Evolutionary conservation across 2,888 invertebrate genomes (phyloP).

Genomic region (Periphyllus acericola): DNA sequence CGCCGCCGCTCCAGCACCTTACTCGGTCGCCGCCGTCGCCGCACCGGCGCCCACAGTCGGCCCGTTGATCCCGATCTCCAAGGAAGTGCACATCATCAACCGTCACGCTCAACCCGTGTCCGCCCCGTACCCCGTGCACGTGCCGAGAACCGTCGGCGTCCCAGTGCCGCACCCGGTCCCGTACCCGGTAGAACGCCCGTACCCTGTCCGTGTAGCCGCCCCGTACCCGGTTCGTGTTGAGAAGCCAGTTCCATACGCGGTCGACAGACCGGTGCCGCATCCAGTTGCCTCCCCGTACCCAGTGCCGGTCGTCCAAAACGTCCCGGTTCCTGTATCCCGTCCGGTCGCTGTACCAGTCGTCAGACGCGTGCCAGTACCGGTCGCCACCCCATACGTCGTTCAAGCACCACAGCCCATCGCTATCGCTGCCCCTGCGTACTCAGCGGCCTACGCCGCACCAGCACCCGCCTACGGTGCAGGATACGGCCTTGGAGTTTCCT

Average conservation of each 20-base stretch:
- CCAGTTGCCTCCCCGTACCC: conserved; percentile 38
- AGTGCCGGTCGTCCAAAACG: conserved; percentile 43
- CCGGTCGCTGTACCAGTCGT: conserved; percentile 45
- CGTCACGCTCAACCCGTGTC: conserved; percentile 53
- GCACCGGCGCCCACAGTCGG: conserved; percentile 39
- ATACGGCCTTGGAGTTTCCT: conserved; percentile 35
- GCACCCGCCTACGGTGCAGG: conserved; percentile 15
- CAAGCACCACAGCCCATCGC: conserved; percentile 27
- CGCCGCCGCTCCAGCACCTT: conserved; percentile 4
- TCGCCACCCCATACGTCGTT: conserved; percentile 25
- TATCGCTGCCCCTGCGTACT: conserved; percentile 5
- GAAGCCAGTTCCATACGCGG: conserved; percentile 45
- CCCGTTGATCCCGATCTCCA: conserved; percentile 45
- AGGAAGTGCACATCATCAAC: conserved; percentile 47
- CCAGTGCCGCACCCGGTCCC: conserved; percentile 50
- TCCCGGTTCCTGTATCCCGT: conserved; percentile 43
- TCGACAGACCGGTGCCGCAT: conserved; percentile 35
- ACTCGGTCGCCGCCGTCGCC: conserved; percentile 15
- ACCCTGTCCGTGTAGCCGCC: conserved; percentile 43
- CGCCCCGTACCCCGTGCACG: conserved; percentile 44
- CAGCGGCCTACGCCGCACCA: not conserved
- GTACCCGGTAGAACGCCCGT: conserved; percentile 49
- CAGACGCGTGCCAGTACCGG: conserved; percentile 41
- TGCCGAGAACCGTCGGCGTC: conserved; percentile 34
- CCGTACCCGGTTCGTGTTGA: conserved; percentile 49